phyloP scores from a whole-genome alignment of 92 coral and sea anemone genomes.

The Zoanthus gigantus region DNA sequence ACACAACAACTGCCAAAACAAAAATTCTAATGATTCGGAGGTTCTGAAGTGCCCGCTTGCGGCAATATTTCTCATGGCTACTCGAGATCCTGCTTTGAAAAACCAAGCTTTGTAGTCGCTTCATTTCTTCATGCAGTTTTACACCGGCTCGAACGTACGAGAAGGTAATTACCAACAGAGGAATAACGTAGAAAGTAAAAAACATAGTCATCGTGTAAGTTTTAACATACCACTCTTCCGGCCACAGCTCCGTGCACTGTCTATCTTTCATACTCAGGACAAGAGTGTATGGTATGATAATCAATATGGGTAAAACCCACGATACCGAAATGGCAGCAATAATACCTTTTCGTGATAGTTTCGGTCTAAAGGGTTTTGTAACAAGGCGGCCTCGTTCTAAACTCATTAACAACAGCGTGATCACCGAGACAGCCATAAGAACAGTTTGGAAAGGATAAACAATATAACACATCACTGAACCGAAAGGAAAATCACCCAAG shows the following conservation, averaged over 20 bases:
- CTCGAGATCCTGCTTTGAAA: conserved; percentile 16
- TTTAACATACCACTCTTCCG: conserved; percentile 74
- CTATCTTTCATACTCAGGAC: conserved; percentile 67
- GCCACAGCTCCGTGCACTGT: conserved; percentile 89
- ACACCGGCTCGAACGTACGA: conserved; percentile 87
- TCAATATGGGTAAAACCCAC: conserved; percentile 79
- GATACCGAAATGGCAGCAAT: conserved; percentile 64
- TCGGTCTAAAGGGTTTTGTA: conserved; percentile 79
- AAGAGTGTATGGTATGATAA: conserved; percentile 84
- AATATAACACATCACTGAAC: conserved; percentile 82
- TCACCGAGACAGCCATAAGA: conserved; percentile 89
- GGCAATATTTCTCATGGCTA: conserved; percentile 26
- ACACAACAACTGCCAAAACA: conserved; percentile 30
- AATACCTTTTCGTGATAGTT: conserved; percentile 60
- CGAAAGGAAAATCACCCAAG: conserved; percentile 82
- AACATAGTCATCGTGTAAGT: conserved; percentile 83
- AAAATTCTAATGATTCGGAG: conserved; percentile 28
- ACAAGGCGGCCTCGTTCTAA: conserved; percentile 89
- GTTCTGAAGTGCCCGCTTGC: conserved; percentile 40
- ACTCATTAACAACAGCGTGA: conserved; percentile 89
- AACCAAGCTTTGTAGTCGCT: background rate
- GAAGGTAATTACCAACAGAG: conserved; percentile 78
- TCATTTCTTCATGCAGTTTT: conserved; percentile 49
- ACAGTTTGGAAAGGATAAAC: conserved; percentile 92
- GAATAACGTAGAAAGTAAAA: conserved; percentile 80